Conservation (phyloP, 2,888 invertebrate species). For the Ophion costatus region DNA sequence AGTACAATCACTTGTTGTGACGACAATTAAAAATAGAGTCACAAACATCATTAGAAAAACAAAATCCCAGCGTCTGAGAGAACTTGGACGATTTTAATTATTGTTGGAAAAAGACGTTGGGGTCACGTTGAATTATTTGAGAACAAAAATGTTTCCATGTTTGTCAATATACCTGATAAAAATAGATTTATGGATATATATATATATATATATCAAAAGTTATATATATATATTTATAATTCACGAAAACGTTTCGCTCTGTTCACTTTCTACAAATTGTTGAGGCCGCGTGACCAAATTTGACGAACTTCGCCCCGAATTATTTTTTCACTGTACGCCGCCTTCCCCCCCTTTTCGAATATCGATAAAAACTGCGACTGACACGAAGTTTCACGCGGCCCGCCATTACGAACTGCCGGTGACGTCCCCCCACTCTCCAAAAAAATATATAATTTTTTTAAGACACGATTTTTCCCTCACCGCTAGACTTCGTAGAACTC, state of each 20-base stretch:
- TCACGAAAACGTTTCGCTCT: slow-evolving; percentile 44
- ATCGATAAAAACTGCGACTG: slow-evolving; percentile 29
- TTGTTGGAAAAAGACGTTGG: too few relatives aligned
- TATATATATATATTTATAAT: slow-evolving; percentile 26
- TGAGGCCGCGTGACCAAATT: slow-evolving; percentile 14
- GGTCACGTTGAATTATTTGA: too few relatives aligned
- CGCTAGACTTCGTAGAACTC: too few relatives aligned
- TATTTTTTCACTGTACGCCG: neutral
- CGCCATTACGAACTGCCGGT: slow-evolving; percentile 46
- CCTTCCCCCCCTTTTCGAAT: neutral
- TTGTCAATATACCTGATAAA: slow-evolving; percentile 4
- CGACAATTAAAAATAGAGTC: too few relatives aligned
- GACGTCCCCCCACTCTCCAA: neutral
- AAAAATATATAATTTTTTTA: too few relatives aligned
- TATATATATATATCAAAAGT: too few relatives aligned
- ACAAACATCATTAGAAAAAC: too few relatives aligned
- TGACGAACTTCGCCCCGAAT: neutral
- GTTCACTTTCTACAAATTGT: slow-evolving; percentile 26
- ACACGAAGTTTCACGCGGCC: slow-evolving; percentile 40
- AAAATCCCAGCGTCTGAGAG: too few relatives aligned
- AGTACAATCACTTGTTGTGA: too few relatives aligned
- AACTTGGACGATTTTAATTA: too few relatives aligned
- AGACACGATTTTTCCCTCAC: too few relatives aligned
- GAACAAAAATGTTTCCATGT: neutral
- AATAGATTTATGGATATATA: slow-evolving; percentile 40